phyloP scores from a whole-genome alignment of 2,113 vertebrate genomes.

The Acrocephalus kingi region DNA sequence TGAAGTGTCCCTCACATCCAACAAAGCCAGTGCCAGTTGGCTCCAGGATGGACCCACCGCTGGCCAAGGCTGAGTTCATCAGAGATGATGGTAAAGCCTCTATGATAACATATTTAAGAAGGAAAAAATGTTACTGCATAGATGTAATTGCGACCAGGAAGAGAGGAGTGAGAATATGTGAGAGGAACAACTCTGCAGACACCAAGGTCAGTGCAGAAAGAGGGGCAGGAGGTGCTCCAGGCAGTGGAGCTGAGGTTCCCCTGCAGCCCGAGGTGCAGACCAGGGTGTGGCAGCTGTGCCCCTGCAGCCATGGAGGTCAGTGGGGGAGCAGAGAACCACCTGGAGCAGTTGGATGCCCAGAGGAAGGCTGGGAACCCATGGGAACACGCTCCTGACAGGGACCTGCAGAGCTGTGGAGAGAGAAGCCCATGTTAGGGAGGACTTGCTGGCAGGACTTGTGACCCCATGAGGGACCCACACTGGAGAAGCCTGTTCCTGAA shows the following conservation, averaged over 20 bases:
- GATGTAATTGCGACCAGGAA: background rate
- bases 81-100: background rate
- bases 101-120: background rate
- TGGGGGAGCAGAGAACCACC: background rate
- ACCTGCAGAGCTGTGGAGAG: background rate
- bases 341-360: background rate
- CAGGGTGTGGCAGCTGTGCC: background rate
- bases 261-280: rapidly evolving
- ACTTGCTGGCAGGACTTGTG: background rate
- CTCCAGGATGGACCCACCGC: rapidly evolving
- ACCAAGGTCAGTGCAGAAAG: background rate
- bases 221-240: background rate
- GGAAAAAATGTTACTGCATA: background rate
- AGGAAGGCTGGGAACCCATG: background rate
- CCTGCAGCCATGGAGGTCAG: background rate
- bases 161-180: background rate
- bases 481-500: background rate
- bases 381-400: background rate
- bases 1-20: background rate
- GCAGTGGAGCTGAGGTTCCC: rapidly evolving
- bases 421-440: background rate
- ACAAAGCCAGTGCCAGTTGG: background rate
- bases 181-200: background rate
- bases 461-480: too few relatives aligned
- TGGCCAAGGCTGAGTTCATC: background rate